phyloP scores from a whole-genome alignment of 2,888 invertebrate species.

The Drosophila antonietae region DNA sequence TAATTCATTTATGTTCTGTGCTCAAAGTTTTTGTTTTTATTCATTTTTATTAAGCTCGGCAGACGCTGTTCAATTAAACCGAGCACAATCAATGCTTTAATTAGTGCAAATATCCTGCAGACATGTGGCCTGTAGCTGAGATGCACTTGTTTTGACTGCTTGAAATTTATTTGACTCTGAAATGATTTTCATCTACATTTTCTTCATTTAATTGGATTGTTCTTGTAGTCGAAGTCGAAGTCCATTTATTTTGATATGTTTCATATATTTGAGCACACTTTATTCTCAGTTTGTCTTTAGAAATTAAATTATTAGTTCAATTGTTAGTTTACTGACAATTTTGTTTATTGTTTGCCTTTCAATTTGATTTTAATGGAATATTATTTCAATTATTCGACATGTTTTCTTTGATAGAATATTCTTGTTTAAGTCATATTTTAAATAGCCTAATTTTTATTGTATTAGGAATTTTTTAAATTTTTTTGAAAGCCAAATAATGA shows the following conservation, averaged over 20 bases:
- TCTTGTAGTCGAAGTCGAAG: not conserved
- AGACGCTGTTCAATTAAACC: constrained; percentile 25
- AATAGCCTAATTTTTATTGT: too few relatives aligned
- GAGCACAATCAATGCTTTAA: constrained; percentile 29
- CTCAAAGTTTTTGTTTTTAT: constrained; percentile 38
- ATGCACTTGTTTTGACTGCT: not conserved
- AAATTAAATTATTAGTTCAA: not conserved
- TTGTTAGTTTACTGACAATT: not conserved
- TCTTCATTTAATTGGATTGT: not conserved
- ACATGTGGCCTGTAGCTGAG: not conserved
- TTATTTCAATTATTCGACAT: too few relatives aligned
- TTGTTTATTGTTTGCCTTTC: not conserved
- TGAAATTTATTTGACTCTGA: constrained; percentile 1
- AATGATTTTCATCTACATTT: not conserved
- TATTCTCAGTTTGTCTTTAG: not conserved
- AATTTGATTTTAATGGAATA: too few relatives aligned
- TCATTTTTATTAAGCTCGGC: constrained; percentile 16
- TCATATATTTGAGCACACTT: not conserved
- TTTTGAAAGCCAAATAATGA: too few relatives aligned
- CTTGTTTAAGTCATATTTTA: not conserved
- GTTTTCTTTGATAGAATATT: not conserved
- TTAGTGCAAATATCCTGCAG: constrained; percentile 12
- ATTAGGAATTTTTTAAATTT: too few relatives aligned
- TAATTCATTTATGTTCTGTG: constrained; percentile 43
- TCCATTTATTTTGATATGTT: not conserved